Evolutionary conservation across 2,113 vertebrate genomes (phyloP), one percentile per base, ranked within the genome.

Genomic region (Trachemys scripta): DNA sequence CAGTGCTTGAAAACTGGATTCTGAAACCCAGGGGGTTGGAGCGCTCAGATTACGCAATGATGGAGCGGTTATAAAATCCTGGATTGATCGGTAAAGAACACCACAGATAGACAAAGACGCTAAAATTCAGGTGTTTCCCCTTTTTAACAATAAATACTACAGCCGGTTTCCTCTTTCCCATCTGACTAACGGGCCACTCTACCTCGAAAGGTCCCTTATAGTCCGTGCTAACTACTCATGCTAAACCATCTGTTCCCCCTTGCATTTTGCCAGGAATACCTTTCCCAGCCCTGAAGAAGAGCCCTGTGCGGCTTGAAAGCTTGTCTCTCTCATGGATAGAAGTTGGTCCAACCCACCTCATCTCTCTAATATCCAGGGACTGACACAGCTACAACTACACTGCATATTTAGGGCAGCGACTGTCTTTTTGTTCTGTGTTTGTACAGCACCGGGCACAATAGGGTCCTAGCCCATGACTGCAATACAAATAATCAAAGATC

Each of bases 381-480:
- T 35, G 31, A n/a, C 31, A 8, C 13, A 35, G 62, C 62, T 19
- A 69, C 31, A 65, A 65, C 35, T n/a, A 9, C 31, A 1, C 0
- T 65, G 62, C 31, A 16, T n/a, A n/a, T 69, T 69, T 69, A 4
- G 87, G 87, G 57, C 10, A 89, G 65, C 57, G 72, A 83, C 1
- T 83, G 35, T 14, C 19, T 1, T 1, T 53, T 80, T 62, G 72
- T 80, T 31, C 42, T 59, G 16, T 31, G 90, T 10, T 27, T 25
- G 38, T 50, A 19, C 49, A 50, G 50, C 50, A 56, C 2, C 13
- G 25, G 88, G 59, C 24, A n/a, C 69, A 13, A 2, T 0, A 10
- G 1, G 54, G 38, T 4, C 56, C 75, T 25, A 0, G 13, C 49
- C 51, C 25, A 42, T 75, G 78, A 54, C 0, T 7, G 8, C 8